Conservation (phyloP, 2,888 invertebrate species). For the Amphipyra tragopoginis region DNA sequence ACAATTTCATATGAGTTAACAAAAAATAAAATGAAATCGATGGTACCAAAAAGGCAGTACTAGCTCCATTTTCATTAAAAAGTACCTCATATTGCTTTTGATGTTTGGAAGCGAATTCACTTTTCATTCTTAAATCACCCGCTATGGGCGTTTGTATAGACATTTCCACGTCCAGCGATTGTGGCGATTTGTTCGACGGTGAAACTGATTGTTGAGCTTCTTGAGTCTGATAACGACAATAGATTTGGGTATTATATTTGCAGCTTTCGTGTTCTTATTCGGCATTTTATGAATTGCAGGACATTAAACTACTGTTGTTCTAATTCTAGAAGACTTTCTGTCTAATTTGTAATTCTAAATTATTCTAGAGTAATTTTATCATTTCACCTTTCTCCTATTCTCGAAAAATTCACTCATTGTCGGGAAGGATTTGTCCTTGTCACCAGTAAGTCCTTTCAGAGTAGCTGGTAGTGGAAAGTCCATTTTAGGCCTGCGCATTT, state of each 20-base stretch:
- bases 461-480: slow-evolving; percentile 83
- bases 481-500: slow-evolving; percentile 80
- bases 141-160: slow-evolving; percentile 44
- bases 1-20: slow-evolving; percentile 36
- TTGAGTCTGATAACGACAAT: slow-evolving; percentile 52
- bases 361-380: background rate
- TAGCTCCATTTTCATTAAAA: background rate
- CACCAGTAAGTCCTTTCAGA: slow-evolving; percentile 73
- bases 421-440: slow-evolving; percentile 79
- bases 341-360: background rate
- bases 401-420: slow-evolving; percentile 89
- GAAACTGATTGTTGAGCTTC: slow-evolving; percentile 57
- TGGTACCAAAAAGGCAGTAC: background rate
- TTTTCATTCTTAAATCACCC: slow-evolving; percentile 60
- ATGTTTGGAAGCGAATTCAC: slow-evolving; percentile 58
- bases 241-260: too few relatives aligned
- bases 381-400: slow-evolving; percentile 72
- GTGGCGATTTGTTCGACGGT: slow-evolving; percentile 66
- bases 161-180: slow-evolving; percentile 54
- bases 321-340: too few relatives aligned
- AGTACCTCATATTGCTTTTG: slow-evolving; percentile 65
- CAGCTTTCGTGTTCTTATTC: too few relatives aligned
- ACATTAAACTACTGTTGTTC: too few relatives aligned
- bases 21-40: slow-evolving; percentile 12
- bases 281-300: too few relatives aligned